A percentile compares a stretch with the other conserved stretches of the same genome.
Conservation (phyloP, 2,113 vertebrate genomes). For the Coturnix japonica region DNA sequence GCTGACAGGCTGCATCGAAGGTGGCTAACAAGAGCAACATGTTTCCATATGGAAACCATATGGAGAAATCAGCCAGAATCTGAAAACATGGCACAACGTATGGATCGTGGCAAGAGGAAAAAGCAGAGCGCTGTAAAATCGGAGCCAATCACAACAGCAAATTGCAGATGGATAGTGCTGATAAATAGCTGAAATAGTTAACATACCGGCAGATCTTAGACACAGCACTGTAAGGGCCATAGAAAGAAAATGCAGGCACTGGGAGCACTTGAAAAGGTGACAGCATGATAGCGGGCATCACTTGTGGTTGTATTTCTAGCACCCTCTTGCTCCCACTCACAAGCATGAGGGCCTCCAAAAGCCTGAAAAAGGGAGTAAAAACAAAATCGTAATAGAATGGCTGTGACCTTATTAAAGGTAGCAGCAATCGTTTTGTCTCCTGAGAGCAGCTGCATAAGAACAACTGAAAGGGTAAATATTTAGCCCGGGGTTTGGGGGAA, state of each 20-base stretch:
- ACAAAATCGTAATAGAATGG: accelerated
- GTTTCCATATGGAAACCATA: slow-evolving; percentile 75
- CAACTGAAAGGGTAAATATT: accelerated
- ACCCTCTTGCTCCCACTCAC: accelerated
- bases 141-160: slow-evolving; percentile 21
- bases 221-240: background rate
- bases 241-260: accelerated
- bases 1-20: slow-evolving; percentile 66
- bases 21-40: slow-evolving; percentile 75
- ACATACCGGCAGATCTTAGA: background rate
- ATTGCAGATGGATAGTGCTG: background rate
- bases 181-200: background rate
- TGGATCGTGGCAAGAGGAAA: background rate
- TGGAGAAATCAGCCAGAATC: slow-evolving; percentile 13
- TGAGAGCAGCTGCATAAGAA: accelerated
- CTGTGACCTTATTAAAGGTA: accelerated
- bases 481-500: background rate
- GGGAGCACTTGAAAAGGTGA: accelerated
- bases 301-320: accelerated
- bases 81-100: background rate
- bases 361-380: background rate
- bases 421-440: accelerated
- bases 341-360: accelerated
- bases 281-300: accelerated
- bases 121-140: background rate